These are phyloP conservation scores for Chrysoperla carnea DNA, from an alignment of 1,140 invertebrate species.

Conservation along the genomic window DNA sequence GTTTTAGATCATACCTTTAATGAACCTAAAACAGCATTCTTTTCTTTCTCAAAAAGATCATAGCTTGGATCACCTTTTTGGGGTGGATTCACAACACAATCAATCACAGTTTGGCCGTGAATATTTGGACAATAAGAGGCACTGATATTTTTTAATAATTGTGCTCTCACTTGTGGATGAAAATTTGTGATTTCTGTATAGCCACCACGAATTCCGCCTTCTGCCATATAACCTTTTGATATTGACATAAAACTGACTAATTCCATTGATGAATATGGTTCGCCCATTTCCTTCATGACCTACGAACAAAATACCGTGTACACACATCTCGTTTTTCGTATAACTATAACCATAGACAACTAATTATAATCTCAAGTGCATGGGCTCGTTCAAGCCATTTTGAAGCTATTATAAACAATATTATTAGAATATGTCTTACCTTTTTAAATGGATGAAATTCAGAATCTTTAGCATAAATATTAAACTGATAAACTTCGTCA, in stretches of 20 bases:
- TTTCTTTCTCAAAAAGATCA: constrained; percentile 58
- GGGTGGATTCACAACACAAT: constrained; percentile 64
- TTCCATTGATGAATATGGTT: constrained; percentile 69
- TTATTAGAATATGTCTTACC: constrained; percentile 26
- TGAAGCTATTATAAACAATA: no score
- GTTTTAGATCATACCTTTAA: constrained; percentile 36
- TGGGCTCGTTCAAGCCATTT: no score
- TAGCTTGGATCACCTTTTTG: constrained; percentile 68
- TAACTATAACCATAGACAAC: no score
- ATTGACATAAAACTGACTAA: constrained; percentile 91
- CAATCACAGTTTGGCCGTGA: constrained; percentile 67
- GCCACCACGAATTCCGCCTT: constrained; percentile 88
- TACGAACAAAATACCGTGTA: constrained; percentile 14
- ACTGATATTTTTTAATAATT: constrained; percentile 81
- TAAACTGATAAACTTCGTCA: constrained; percentile 94
- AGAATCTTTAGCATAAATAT: constrained; percentile 78
- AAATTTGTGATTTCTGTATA: constrained; percentile 85
- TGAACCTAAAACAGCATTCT: constrained; percentile 57
- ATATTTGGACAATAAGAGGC: constrained; percentile 87
- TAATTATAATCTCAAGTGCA: no score
- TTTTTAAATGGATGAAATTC: constrained; percentile 93
- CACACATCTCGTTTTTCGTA: no score
- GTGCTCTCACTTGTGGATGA: constrained; percentile 64
- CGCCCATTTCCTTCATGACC: constrained; percentile 74
- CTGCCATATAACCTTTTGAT: constrained; percentile 86